These are phyloP conservation scores for Calosoma granatense DNA, from an alignment of 1,140 invertebrate genomes.

Conservation along the genomic window DNA sequence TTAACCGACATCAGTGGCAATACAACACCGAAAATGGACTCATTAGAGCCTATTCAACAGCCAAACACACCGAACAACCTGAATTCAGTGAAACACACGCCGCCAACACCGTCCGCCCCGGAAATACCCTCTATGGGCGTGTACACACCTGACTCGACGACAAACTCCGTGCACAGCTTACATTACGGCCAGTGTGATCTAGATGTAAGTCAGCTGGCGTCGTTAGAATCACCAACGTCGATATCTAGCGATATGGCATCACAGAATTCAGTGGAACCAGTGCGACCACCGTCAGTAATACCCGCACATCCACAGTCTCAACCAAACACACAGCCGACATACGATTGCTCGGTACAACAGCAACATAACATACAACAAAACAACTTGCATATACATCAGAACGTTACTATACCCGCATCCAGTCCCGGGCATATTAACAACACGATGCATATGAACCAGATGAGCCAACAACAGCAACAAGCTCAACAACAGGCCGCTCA, in stretches of 20 bases:
- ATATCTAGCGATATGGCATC: constrained; percentile 76
- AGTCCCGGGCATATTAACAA: constrained; percentile 25
- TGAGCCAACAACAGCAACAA: constrained; percentile 30
- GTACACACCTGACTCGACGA: constrained; percentile 74
- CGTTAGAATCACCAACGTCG: constrained; percentile 72
- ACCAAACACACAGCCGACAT: constrained; percentile 38
- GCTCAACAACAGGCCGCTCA: constrained; percentile 30
- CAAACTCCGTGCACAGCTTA: constrained; percentile 72
- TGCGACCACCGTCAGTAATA: constrained; percentile 38
- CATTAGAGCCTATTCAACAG: constrained; percentile 19
- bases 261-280: constrained; percentile 59
- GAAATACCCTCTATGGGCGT: constrained; percentile 69
- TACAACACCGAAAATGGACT: constrained; percentile 19
- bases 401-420: constrained; percentile 25
- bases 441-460: constrained; percentile 26
- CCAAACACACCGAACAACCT: constrained; percentile 29
- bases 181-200: constrained; percentile 72
- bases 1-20: constrained; percentile 13
- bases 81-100: constrained; percentile 44
- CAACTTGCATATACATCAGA: constrained; percentile 40
- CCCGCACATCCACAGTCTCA: constrained; percentile 39
- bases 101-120: constrained; percentile 43
- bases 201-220: constrained; percentile 68
- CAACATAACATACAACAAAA: constrained; percentile 45
- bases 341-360: constrained; percentile 50